These are phyloP conservation scores for Corythaixoides concolor DNA, from an alignment of 2,113 vertebrate genomes.

Conservation along the genomic window DNA sequence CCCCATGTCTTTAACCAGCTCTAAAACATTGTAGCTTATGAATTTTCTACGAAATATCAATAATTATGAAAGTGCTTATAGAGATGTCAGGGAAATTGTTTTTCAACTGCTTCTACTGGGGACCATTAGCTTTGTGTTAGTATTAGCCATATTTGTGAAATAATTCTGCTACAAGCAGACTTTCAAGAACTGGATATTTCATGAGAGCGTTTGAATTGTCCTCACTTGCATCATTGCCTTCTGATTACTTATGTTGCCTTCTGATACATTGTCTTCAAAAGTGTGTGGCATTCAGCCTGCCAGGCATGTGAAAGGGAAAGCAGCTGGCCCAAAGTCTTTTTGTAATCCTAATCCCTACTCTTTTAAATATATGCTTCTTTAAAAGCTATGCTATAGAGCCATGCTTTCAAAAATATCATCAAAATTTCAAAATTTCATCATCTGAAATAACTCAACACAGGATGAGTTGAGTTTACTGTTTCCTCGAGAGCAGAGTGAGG, in stretches of 20 bases:
- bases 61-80: neutral
- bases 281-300: neutral
- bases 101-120: neutral
- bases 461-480: fast-evolving
- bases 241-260: neutral
- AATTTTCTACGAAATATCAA: neutral
- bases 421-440: neutral
- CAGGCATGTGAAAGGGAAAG: neutral
- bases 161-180: neutral
- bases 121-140: neutral
- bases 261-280: neutral
- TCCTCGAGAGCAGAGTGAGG: neutral
- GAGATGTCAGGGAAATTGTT: neutral
- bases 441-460: neutral
- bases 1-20: neutral
- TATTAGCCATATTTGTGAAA: neutral
- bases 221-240: neutral
- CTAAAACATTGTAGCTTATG: neutral
- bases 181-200: neutral
- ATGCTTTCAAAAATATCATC: neutral
- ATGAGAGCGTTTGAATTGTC: neutral
- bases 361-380: neutral
- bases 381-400: neutral
- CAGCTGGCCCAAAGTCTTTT: neutral
- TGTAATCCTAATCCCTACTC: neutral